Evolutionary conservation across 2,113 vertebrate species (phyloP).

Genomic region (Mesoclemmys tuberculata): DNA sequence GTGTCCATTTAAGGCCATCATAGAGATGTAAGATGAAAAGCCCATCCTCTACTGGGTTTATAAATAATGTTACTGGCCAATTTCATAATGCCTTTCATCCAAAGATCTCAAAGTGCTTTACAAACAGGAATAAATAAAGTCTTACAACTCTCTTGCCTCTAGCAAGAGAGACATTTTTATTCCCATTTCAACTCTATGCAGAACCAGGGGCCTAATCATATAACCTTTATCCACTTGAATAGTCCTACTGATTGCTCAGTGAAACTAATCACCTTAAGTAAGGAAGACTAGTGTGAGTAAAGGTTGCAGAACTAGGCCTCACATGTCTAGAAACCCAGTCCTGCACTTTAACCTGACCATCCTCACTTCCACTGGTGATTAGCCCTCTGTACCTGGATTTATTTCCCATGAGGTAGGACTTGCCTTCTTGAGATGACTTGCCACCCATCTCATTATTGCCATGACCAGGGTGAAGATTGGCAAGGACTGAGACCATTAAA

Average conservation of each 20-base stretch:
- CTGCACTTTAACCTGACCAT: not conserved
- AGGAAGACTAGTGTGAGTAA: not conserved
- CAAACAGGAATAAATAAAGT: not conserved
- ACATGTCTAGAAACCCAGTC: not conserved
- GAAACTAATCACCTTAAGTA: not conserved
- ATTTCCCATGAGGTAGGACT: not conserved
- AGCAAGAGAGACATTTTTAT: not conserved
- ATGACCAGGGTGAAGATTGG: not conserved
- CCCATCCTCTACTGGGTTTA: not conserved
- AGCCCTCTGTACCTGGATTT: not conserved
- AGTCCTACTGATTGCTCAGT: not conserved
- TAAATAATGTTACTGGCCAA: not conserved
- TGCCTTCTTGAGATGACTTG: not conserved
- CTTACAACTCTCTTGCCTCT: not conserved
- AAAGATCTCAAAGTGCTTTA: not conserved
- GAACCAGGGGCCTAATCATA: not conserved
- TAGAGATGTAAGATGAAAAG: not conserved
- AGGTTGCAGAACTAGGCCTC: not conserved
- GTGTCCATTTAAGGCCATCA: not conserved
- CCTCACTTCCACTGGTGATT: not conserved
- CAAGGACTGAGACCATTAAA: not conserved
- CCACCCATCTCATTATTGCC: not conserved
- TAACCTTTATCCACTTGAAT: not conserved
- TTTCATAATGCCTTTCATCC: not conserved
- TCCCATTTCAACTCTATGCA: not conserved